phyloP scores from a whole-genome alignment of 2,113 vertebrate genomes.

The Amia ocellicauda region DNA sequence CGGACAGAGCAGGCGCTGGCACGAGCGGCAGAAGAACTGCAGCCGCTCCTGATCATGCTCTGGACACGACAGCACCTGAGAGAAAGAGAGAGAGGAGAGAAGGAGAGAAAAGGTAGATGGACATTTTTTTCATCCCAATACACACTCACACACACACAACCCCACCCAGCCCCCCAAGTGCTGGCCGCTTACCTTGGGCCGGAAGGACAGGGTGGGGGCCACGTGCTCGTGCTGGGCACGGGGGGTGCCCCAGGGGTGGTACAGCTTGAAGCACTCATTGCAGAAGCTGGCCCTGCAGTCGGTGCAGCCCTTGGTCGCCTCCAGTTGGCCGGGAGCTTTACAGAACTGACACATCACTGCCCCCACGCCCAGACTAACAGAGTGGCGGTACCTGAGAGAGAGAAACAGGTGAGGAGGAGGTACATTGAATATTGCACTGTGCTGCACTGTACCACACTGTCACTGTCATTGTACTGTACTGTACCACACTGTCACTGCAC shows the following conservation, averaged over 20 bases:
- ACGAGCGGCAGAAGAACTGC: constrained; percentile 88
- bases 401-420: constrained; percentile 7
- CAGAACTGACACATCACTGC: constrained; percentile 94
- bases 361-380: constrained; percentile 61
- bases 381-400: constrained; percentile 62
- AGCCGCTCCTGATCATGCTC: constrained; percentile 90
- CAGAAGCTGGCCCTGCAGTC: constrained; percentile 95
- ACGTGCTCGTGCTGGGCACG: constrained; percentile 93
- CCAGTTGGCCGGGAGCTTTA: constrained; percentile 80
- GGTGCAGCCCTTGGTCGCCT: constrained; percentile 92
- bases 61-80: constrained; percentile 83
- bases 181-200: constrained; percentile 78
- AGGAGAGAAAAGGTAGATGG: background rate
- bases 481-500: background rate
- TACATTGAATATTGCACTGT: background rate
- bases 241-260: constrained; percentile 95
- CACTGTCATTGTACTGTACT: too few relatives aligned
- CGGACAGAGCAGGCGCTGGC: constrained; percentile 84
- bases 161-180: background rate
- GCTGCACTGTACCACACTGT: too few relatives aligned
- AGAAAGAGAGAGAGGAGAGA: background rate
- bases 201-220: constrained; percentile 86
- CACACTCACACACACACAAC: background rate
- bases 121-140: too few relatives aligned
- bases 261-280: constrained; percentile 96